Evolutionary conservation across 2,888 invertebrate species (phyloP), one percentile per base, ranked within the genome.

Genomic region (Melikaiella ostensackeni): DNA sequence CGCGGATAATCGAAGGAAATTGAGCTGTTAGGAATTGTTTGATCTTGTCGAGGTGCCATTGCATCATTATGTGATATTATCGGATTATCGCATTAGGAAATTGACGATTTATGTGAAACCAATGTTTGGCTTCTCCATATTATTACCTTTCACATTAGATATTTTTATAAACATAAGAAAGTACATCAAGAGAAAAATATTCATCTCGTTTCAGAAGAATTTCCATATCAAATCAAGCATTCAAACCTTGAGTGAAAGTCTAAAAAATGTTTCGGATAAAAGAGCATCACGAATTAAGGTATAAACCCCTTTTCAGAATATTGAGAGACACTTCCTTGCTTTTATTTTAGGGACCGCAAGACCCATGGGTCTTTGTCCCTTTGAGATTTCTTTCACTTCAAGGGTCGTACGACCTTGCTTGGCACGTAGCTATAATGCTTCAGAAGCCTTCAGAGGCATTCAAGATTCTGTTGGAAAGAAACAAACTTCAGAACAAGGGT

Each of bases 321-420:
- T 2, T 50, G 8, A 50, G 8, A 50, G 46, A 46, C 50, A 50
- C 8, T 50, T 50, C n/a, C n/a, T 50, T n/a, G n/a, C n/a, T n/a
- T 50, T n/a, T n/a, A n/a, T 42, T 50, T 50, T 50, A 50, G 8
- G n/a, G 55, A 21, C 9, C 9, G 19, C 11, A 2, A 55, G 11
- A 21, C 1, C 21, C n/a, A 55, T 55, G 9, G 42, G 16, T 19
- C 42, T 19, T 46, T 21, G 61, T 78, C 79, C 79, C 75, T 75
- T 76, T 74, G 74, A 77, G 76, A 77, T 74, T 27, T 74, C 59
- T 62, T 27, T 59, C 64, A 74, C 57, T 62, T 74, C n/a, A 66
- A 77, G 57, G 79, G 79, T 74, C 55, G 50, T 73, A 62, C 82
- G 83, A 81, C 82, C 84, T 82, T 84, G 83, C 77, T 55, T 75